Conservation (phyloP, 2,113 vertebrate species). For the Puma concolor region DNA sequence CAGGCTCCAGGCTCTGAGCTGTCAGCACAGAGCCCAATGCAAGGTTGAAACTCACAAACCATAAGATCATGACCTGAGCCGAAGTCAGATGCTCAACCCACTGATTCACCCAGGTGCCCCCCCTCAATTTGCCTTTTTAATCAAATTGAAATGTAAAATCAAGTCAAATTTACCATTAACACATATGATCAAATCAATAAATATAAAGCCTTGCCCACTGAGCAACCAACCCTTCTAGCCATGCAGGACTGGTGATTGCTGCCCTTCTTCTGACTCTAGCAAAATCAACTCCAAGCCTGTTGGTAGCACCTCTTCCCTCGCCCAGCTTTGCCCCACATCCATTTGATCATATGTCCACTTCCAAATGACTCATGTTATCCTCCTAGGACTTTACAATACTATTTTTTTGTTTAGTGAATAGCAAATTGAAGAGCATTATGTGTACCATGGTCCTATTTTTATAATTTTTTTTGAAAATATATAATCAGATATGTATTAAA, state of each 20-base stretch:
- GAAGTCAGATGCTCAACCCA: too few relatives aligned
- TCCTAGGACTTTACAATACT: neutral
- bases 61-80: too few relatives aligned
- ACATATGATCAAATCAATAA: neutral
- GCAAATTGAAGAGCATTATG: neutral
- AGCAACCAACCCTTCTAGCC: neutral
- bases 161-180: neutral
- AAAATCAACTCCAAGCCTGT: neutral
- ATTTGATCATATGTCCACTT: neutral
- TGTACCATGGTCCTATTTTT: neutral
- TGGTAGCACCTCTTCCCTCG: fast-evolving
- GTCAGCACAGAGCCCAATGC: too few relatives aligned
- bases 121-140: neutral
- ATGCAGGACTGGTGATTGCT: neutral
- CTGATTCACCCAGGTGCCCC: neutral
- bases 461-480: neutral
- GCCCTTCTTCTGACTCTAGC: neutral
- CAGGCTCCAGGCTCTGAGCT: too few relatives aligned
- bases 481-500: neutral
- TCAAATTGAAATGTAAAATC: neutral
- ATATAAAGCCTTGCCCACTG: neutral
- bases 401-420: neutral
- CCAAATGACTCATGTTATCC: neutral
- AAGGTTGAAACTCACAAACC: too few relatives aligned
- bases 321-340: neutral